Conservation (phyloP, 1,140 invertebrate genomes). For the Platyscapa corneri region DNA sequence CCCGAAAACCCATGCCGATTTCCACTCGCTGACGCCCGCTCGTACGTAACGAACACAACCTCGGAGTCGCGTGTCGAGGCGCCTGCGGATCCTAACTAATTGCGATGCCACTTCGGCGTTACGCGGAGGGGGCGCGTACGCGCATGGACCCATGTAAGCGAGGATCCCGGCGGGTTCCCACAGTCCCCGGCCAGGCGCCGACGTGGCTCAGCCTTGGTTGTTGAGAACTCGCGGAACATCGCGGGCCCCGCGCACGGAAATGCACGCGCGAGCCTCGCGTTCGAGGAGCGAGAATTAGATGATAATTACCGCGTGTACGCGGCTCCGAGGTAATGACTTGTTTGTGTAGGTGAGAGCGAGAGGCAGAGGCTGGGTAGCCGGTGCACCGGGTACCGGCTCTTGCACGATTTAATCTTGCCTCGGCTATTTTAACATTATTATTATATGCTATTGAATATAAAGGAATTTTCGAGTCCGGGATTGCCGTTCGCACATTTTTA, state of each 20-base stretch:
- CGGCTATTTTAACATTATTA: not conserved
- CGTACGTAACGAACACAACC: too few species aligned
- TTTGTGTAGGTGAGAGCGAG: not conserved
- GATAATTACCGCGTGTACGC: not conserved
- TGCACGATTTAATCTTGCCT: not conserved
- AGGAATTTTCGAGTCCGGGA: not conserved
- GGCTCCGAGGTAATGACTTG: not conserved
- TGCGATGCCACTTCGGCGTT: not conserved
- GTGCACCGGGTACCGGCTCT: not conserved
- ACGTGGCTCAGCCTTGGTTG: not conserved
- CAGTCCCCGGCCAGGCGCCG: not conserved
- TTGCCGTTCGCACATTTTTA: not conserved
- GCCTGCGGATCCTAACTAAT: not conserved
- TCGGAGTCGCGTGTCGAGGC: slow-evolving; percentile 3
- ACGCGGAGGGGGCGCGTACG: too few species aligned
- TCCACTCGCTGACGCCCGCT: too few species aligned
- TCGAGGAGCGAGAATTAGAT: not conserved
- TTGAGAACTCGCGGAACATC: not conserved
- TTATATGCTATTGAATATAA: not conserved
- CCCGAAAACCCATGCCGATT: not conserved
- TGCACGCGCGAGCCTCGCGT: not conserved
- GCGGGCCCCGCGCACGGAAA: not conserved
- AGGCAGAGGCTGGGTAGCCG: not conserved
- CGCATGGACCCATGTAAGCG: not conserved
- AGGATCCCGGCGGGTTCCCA: slow-evolving; percentile 6